These are phyloP conservation scores for Betta splendens DNA, from an alignment of 2,797 vertebrate genomes.

Conservation along the genomic window DNA sequence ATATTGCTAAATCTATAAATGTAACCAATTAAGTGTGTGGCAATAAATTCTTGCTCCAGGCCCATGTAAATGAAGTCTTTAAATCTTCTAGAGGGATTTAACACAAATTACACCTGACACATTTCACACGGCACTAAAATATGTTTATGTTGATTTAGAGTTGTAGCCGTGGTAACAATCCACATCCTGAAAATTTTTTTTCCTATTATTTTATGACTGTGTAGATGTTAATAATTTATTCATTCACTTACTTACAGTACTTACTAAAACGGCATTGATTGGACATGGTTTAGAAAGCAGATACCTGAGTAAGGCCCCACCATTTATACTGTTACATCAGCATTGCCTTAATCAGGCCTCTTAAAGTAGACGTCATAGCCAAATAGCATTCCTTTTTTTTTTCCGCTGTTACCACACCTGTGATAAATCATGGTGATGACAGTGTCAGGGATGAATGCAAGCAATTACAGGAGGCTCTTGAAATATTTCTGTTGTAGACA, in stretches of 20 bases:
- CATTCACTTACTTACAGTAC: too few relatives aligned
- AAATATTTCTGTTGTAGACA: neutral
- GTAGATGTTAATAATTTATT: too few relatives aligned
- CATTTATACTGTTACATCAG: too few relatives aligned
- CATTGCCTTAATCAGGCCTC: too few relatives aligned
- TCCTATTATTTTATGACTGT: neutral
- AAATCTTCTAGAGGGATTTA: constrained; percentile 36
- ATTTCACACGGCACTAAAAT: constrained; percentile 22
- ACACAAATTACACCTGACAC: constrained; percentile 40
- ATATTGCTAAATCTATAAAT: constrained; percentile 64
- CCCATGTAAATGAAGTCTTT: constrained; percentile 45
- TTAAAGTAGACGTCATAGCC: too few relatives aligned
- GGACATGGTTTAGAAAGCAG: too few relatives aligned
- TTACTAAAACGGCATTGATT: too few relatives aligned
- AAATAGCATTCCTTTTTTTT: too few relatives aligned
- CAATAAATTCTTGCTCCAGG: constrained; percentile 34
- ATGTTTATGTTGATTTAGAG: constrained; percentile 15
- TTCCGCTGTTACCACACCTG: too few relatives aligned
- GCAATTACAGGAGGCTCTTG: neutral
- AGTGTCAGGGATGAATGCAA: neutral
- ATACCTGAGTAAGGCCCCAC: too few relatives aligned
- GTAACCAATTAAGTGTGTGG: constrained; percentile 44
- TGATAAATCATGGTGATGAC: too few relatives aligned
- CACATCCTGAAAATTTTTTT: neutral
- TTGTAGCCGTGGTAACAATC: neutral